Conservation (phyloP, 2,797 vertebrate species). For the Bradypodion pumilum region DNA sequence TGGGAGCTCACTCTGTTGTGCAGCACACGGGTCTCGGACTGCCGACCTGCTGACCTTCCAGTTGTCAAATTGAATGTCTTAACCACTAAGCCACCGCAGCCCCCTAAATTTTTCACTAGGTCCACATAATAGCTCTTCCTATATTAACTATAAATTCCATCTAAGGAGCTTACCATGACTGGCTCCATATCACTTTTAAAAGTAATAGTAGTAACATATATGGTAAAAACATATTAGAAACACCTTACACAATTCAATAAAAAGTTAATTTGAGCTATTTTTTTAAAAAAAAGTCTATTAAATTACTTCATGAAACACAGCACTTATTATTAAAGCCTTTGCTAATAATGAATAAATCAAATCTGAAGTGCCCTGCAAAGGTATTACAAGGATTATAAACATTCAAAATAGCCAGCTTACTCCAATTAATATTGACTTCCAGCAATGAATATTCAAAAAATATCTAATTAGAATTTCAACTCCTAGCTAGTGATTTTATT, state of each 20-base stretch:
- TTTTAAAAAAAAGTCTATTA: not conserved
- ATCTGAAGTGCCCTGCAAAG: not conserved
- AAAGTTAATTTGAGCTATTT: constrained; percentile 25
- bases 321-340: constrained; percentile 13
- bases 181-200: not conserved
- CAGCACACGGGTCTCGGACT: too few relatives aligned
- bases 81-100: too few relatives aligned
- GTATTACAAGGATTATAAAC: constrained; percentile 1
- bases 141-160: not conserved
- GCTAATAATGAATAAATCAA: constrained; percentile 28
- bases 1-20: too few relatives aligned
- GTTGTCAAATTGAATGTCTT: too few relatives aligned
- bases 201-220: not conserved
- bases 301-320: constrained; percentile 20
- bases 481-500: constrained; percentile 14
- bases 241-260: constrained; percentile 18
- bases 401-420: constrained; percentile 4
- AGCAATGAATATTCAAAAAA: constrained; percentile 16
- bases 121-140: not conserved
- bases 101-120: too few relatives aligned
- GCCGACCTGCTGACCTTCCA: too few relatives aligned
- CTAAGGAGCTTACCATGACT: not conserved
- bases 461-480: constrained; percentile 13
- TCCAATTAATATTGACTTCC: not conserved
- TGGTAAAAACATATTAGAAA: not conserved